These are phyloP conservation scores for Apantesis nais DNA, from an alignment of 2,888 invertebrate genomes.

Conservation along the genomic window DNA sequence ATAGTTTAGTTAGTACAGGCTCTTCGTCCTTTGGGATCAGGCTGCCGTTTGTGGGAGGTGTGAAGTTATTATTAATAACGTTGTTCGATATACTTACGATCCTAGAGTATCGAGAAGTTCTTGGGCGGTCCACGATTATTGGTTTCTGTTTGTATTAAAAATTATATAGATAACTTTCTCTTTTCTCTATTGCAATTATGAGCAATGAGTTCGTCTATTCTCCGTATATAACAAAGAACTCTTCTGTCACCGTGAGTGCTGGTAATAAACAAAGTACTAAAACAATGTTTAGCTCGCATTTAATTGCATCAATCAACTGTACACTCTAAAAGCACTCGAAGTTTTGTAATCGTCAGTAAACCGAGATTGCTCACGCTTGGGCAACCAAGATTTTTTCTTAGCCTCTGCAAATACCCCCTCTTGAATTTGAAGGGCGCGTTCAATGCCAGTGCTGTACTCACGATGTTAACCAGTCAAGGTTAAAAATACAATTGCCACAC, in stretches of 20 bases:
- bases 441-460: constrained; percentile 35
- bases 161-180: too few species aligned
- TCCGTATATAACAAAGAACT: neutral
- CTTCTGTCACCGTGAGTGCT: neutral
- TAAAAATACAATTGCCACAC: constrained; percentile 28
- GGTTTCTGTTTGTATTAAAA: too few species aligned
- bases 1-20: too few species aligned
- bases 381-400: constrained; percentile 7
- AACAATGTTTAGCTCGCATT: neutral
- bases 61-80: too few species aligned
- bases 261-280: neutral
- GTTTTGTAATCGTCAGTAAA: neutral
- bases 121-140: too few species aligned
- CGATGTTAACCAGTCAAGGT: constrained; percentile 35
- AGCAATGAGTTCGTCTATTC: neutral
- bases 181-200: neutral
- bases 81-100: too few species aligned
- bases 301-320: neutral
- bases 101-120: too few species aligned
- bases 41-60: too few species aligned
- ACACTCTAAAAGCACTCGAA: neutral
- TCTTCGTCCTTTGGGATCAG: too few species aligned
- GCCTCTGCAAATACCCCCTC: constrained; percentile 10
- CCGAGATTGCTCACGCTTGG: neutral
- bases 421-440: constrained; percentile 34